Conservation (phyloP, 2,888 invertebrate species). For the Baronia brevicornis region DNA sequence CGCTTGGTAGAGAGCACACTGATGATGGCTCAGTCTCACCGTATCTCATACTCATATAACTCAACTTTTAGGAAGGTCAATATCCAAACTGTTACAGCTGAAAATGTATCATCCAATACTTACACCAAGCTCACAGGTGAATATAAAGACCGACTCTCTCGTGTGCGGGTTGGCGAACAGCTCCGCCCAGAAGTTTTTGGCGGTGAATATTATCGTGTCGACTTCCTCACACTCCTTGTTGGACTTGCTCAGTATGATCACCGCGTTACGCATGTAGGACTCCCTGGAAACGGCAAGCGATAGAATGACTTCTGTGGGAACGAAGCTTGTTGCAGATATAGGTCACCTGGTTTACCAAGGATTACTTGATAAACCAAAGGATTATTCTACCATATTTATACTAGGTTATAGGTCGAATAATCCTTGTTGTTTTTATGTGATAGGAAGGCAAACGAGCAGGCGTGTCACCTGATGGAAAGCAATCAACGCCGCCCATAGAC, state of each 20-base stretch:
- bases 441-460: too few relatives aligned
- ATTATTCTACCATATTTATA: too few relatives aligned
- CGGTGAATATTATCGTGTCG: conserved; percentile 14
- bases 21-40: too few relatives aligned
- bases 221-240: conserved; percentile 15
- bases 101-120: conserved; percentile 21
- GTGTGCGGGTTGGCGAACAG: conserved; percentile 6
- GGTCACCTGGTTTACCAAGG: conserved; percentile 3
- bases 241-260: conserved; percentile 18
- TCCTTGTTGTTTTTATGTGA: too few relatives aligned
- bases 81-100: not conserved
- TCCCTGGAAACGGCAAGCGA: conserved; percentile 26
- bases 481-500: too few relatives aligned
- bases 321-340: conserved; percentile 4
- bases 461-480: too few relatives aligned
- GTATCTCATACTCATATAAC: too few relatives aligned
- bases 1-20: too few relatives aligned
- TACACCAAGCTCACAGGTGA: conserved; percentile 43
- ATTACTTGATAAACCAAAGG: too few relatives aligned
- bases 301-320: not conserved
- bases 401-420: too few relatives aligned
- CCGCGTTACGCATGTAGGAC: conserved; percentile 31
- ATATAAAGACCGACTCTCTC: conserved; percentile 27
- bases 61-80: not conserved
- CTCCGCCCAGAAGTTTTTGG: conserved; percentile 15